Base-by-base conservation (phyloP, 2,797 vertebrate genomes). In the Zenarchopterus dispar region DNA sequence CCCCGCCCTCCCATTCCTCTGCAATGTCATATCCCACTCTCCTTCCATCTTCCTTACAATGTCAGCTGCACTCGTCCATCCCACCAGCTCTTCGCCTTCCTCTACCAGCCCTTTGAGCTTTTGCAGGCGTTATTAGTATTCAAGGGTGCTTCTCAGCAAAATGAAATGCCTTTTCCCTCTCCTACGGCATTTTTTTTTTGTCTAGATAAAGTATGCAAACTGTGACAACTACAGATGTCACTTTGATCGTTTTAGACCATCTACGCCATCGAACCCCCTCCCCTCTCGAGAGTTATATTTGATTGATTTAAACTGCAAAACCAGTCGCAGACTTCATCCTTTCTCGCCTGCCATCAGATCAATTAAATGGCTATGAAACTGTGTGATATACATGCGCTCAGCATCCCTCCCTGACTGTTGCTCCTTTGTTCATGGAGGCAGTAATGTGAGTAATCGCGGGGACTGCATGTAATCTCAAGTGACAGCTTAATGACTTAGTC, bases 401-500 rank as follows among this genome's bases (percentile, higher is more conserved):
- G 74, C 75, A 50, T 79, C 70, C 67, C 53, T 70, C 65, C 69
- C 77, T 67, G 69, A 73, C 79, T 68, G 81, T 73, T 81, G 80
- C 47, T 49, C 69, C 84, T 81, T 39, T 85, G 83, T 88, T 85
- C 76, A 70, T 49, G 61, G 77, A 84, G 63, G 84, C 84, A 73
- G 75, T 89, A 86, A 89, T 88, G 86, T 79, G 84, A 73, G 71
- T 85, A 87, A 89, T 91, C 76, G 56, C 23, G 69, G 82, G 77
- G 84, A 85, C 84, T 87, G 87, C 83, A 85, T 91, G 86, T 91
- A 91, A 91, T 92, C 84, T 88, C 88, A 84, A 89, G 82, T 89
- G 90, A 92, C 91, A 89, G 82, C 75, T 81, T 91, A 91, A 92
- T 91, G 88, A 91, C 84, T 89, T 80, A 58, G 82, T 85, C 89